Evolutionary conservation across 2,797 vertebrate species (phyloP).

Genomic region (Oryzias dopingdopingensis): DNA sequence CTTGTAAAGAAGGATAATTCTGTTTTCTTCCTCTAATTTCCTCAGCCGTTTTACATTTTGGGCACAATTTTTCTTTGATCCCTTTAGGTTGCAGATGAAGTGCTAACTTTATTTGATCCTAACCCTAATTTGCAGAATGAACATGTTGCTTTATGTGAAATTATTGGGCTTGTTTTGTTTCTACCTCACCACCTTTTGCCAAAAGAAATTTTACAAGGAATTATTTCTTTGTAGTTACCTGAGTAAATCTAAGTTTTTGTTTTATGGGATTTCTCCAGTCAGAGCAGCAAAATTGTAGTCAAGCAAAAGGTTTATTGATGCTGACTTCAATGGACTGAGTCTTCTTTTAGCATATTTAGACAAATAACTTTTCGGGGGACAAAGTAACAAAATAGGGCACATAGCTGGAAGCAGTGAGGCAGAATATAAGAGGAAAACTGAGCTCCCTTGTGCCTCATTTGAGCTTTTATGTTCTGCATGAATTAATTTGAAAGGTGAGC

Average conservation of each 20-base stretch:
- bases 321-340: not conserved
- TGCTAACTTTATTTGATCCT: not conserved
- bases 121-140: not conserved
- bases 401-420: conserved; percentile 10
- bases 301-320: conserved; percentile 9
- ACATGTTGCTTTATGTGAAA: conserved; percentile 1
- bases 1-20: not conserved
- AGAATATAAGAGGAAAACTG: conserved; percentile 14
- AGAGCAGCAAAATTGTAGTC: not conserved
- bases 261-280: not conserved
- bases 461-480: conserved; percentile 5
- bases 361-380: conserved; percentile 5
- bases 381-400: conserved; percentile 9
- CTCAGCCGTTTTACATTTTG: not conserved
- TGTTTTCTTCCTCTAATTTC: not conserved
- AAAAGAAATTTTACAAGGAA: not conserved
- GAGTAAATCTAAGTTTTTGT: not conserved
- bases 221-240: not conserved
- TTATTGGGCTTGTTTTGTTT: not conserved
- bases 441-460: not conserved
- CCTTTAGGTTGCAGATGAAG: not conserved
- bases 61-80: not conserved
- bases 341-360: not conserved
- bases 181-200: not conserved
- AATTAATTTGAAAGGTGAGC: conserved; percentile 9